Percentiles rank a stretch among this genome's conserved stretches.
These are phyloP conservation scores for Alectura lathami DNA, from an alignment of 2,113 vertebrate species.

Conservation along the genomic window DNA sequence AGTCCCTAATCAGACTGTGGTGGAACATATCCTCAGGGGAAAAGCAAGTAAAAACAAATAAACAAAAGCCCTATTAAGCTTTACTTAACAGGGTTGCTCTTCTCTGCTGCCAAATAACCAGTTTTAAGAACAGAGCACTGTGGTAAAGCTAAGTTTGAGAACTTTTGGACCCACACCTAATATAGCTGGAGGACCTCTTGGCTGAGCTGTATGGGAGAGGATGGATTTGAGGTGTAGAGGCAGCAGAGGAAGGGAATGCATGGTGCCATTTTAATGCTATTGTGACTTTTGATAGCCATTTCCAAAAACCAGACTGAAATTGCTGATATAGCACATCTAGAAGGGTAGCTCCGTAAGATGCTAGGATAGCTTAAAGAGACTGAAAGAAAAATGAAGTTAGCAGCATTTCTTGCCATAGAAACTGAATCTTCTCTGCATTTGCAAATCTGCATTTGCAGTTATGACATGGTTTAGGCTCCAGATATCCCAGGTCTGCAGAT, in stretches of 20 bases:
- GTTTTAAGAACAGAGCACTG: not conserved
- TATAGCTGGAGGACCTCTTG: not conserved
- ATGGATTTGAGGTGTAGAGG: not conserved
- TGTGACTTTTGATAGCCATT: not conserved
- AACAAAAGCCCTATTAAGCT: not conserved
- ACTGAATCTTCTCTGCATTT: not conserved
- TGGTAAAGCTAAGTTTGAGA: not conserved
- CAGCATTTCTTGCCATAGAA: not conserved
- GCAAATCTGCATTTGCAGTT: not conserved
- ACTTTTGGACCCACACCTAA: not conserved
- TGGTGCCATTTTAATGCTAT: not conserved
- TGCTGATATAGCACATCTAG: not conserved
- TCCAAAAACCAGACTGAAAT: not conserved
- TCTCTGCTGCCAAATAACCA: not conserved
- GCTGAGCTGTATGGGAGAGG: not conserved
- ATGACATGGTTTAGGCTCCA: not conserved
- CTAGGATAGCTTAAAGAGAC: not conserved
- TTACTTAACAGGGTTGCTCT: not conserved
- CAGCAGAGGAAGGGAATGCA: not conserved
- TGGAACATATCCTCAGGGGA: not conserved
- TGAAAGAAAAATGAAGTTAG: not conserved
- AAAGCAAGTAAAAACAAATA: not conserved
- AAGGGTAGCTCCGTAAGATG: not conserved
- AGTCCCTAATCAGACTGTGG: fast-evolving
- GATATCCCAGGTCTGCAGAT: not conserved